phyloP scores from a whole-genome alignment of 2,888 invertebrate genomes.

The Labia minor region DNA sequence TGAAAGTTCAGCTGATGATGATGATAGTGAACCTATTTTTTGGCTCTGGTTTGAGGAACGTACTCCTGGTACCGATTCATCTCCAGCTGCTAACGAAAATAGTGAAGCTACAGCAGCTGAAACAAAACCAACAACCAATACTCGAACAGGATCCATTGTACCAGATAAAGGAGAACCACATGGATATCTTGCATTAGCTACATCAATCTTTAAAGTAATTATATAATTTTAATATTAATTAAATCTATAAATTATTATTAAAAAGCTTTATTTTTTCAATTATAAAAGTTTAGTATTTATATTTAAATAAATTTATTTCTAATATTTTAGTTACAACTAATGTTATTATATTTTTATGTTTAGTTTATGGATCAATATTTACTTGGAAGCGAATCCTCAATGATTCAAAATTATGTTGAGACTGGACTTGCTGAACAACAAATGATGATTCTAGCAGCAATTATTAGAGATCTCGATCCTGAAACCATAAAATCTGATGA shows the following conservation, averaged over 20 bases:
- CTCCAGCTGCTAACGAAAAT: slow-evolving; percentile 40
- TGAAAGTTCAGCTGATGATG: slow-evolving; percentile 79
- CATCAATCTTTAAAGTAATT: slow-evolving; percentile 19
- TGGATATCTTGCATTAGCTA: slow-evolving; percentile 39
- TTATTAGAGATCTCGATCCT: slow-evolving; percentile 80
- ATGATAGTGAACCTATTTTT: slow-evolving; percentile 72
- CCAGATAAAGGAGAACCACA: slow-evolving; percentile 70
- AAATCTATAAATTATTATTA: too few species aligned
- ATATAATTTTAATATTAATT: too few species aligned
- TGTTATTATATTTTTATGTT: slow-evolving; percentile 38
- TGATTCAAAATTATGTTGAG: slow-evolving; percentile 52
- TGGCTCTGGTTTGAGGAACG: slow-evolving; percentile 88
- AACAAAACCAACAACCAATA: slow-evolving; percentile 33
- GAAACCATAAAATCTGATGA: slow-evolving; percentile 47
- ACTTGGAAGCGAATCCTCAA: slow-evolving; percentile 56
- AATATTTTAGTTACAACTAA: too few species aligned
- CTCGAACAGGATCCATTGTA: slow-evolving; percentile 44
- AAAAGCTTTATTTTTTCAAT: too few species aligned
- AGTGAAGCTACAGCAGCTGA: slow-evolving; percentile 30
- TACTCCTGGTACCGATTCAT: slow-evolving; percentile 71
- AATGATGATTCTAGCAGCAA: slow-evolving; percentile 75
- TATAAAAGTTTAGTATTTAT: too few species aligned
- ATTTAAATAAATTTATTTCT: too few species aligned
- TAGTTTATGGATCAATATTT: slow-evolving; percentile 73
- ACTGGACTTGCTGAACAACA: slow-evolving; percentile 74